Evolutionary conservation across 2,888 invertebrate genomes (phyloP), one percentile per base, ranked within the genome.

Genomic region (Pheosia gnoma): DNA sequence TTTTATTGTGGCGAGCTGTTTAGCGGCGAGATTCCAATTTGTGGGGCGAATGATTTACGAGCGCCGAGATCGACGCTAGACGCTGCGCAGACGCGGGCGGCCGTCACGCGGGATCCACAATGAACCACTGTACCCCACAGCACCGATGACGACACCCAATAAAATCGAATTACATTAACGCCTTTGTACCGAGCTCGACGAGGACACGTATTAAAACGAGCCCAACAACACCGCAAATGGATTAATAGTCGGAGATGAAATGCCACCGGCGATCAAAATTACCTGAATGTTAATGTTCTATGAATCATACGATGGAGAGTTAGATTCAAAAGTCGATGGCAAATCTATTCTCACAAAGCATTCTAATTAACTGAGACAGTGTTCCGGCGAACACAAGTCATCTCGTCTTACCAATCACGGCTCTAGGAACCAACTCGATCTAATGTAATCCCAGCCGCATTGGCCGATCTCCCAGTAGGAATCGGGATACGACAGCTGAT

Each of bases 401-500:
- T 79, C 81, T 90, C 89, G 75, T 65, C 77, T 90, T 89, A 88
- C 89, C 82, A 82, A 87, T 86, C 82, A 78, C 76, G 75, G 67
- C 72, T 78, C 79, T 81, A 78, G 79, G 84, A 86, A 84, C 81
- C 70, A 81, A 83, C 80, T 81, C 78, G 84, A 89, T 88, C 85
- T 84, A 86, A 87, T 86, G 86, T 83, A 87, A 88, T 85, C 78
- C 80, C 85, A 86, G 81, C 81, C 80, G 78, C 85, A 89, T 90
- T 90, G 89, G 90, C 87, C 80, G 85, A 86, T 86, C 85, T 85
- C 88, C 89, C 89, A 88, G 79, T 77, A 77, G 82, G 85, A 87
- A 88, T 89, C 88, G 81, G 82, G 80, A 83, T 85, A 81, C 82
- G 92, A 92, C 92, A 90, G 89, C 87, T 92, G 90, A 93, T 91